Evolutionary conservation across 2,113 vertebrate genomes (phyloP), one percentile per base, ranked within the genome.

Genomic region (Mesitornis unicolor): DNA sequence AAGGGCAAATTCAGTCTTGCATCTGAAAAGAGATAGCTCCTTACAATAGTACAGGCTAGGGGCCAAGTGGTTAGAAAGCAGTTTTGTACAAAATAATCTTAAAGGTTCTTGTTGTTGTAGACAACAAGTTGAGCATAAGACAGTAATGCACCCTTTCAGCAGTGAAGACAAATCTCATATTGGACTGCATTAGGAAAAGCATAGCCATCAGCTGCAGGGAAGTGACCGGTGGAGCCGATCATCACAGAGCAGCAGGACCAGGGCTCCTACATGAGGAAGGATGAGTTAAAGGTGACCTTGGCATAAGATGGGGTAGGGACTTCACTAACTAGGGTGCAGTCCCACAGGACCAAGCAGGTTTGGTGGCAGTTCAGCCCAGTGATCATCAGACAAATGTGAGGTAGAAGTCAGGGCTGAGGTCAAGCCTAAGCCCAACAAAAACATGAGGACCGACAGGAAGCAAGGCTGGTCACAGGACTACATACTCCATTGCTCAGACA

Each of bases 281-380:
- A 28, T n/a, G 42, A 95, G 33, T 14, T 53, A 29, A 42, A 83
- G 21, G 11, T 31, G 21, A 35, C 36, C 11, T 40, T 67, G 13
- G 6, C 47, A 50, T 24, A 76, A 15, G 7, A 6, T 7, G 2
- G 16, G 11, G 16, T 15, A 75, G 8, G 13, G 6, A 38, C 11
- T 70, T 90, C 29, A 40, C 7, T 5, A 47, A 9, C 26, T 60
- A 1, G 0, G 2, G 7, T 35, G 10, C 20, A n/a, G 10, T 31
- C 14, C 17, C 21, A 21, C 17, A 71, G 43, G 33, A 59, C 16
- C 42, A 70, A 50, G 28, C 9, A 71, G 42, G 17, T 29, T 9
- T 69, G 19, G 33, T 11, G 4, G 8, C 50, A 29, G 3, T 36
- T 48, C 61, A 64, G 35, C 3, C 28, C 47, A n/a, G 8, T 10